Conservation (phyloP, 2,797 vertebrate species). For the Tenualosa ilisha region DNA sequence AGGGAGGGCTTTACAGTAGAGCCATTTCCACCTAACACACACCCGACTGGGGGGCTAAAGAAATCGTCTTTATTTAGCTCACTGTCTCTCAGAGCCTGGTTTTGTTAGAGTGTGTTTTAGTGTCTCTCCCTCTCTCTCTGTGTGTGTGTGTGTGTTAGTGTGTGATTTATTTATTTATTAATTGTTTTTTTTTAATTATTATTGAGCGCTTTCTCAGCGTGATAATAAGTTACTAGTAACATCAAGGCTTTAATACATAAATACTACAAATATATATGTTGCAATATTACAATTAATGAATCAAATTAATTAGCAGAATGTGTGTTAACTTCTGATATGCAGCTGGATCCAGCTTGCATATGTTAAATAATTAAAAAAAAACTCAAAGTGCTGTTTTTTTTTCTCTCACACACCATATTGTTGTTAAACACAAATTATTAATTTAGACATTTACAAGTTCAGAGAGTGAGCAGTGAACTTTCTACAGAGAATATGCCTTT, state of each 20-base stretch:
- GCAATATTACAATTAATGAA: neutral
- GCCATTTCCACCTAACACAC: neutral
- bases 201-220: neutral
- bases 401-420: neutral
- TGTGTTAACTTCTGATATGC: constrained; percentile 43
- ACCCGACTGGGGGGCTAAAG: neutral
- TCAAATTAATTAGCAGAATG: neutral
- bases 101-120: neutral
- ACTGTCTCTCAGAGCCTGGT: constrained; percentile 64
- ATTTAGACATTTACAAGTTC: constrained; percentile 5
- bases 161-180: neutral
- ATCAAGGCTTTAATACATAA: constrained; percentile 14
- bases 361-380: constrained; percentile 16
- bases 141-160: neutral
- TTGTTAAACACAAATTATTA: neutral
- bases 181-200: neutral
- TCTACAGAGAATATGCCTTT: constrained; percentile 39
- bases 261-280: neutral
- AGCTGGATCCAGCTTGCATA: neutral
- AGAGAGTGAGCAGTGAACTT: constrained; percentile 39
- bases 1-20: constrained; percentile 9
- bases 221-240: neutral
- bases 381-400: neutral
- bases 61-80: constrained; percentile 78
- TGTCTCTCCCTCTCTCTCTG: neutral